Percentiles rank a stretch among this genome's conserved stretches.
phyloP scores from a whole-genome alignment of 2,888 invertebrate genomes.

The Fragum sueziense region DNA sequence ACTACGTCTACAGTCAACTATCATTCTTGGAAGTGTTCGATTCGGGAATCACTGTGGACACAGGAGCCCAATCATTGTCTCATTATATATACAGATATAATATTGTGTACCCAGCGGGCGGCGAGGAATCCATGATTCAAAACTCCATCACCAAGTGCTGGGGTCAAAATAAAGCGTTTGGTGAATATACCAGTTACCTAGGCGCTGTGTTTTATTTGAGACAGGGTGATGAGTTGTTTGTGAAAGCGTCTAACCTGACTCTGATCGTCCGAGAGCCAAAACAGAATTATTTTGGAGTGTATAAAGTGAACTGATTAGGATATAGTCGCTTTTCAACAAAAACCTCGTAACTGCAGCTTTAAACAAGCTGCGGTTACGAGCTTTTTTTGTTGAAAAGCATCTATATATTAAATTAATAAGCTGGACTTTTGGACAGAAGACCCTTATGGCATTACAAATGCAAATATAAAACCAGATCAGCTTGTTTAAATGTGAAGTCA shows the following conservation, averaged over 20 bases:
- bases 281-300: slow-evolving; percentile 76
- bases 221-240: slow-evolving; percentile 76
- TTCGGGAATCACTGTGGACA: slow-evolving; percentile 48
- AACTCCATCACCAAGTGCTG: slow-evolving; percentile 77
- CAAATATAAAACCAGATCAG: too few species aligned
- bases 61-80: slow-evolving; percentile 62
- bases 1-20: slow-evolving; percentile 77
- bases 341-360: too few species aligned
- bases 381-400: too few species aligned
- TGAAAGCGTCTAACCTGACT: slow-evolving; percentile 77
- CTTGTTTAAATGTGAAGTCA: too few species aligned
- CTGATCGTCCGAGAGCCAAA: slow-evolving; percentile 73
- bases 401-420: too few species aligned
- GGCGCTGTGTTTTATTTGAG: slow-evolving; percentile 77
- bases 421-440: too few species aligned
- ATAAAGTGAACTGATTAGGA: slow-evolving; percentile 62
- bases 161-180: slow-evolving; percentile 73
- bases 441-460: too few species aligned
- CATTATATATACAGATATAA: slow-evolving; percentile 77
- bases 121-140: slow-evolving; percentile 75
- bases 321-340: too few species aligned
- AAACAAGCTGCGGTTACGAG: too few species aligned
- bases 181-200: slow-evolving; percentile 78
- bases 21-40: slow-evolving; percentile 73
- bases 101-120: slow-evolving; percentile 75